Conservation (phyloP, 2,113 vertebrate species). For the Podarcis muralis region DNA sequence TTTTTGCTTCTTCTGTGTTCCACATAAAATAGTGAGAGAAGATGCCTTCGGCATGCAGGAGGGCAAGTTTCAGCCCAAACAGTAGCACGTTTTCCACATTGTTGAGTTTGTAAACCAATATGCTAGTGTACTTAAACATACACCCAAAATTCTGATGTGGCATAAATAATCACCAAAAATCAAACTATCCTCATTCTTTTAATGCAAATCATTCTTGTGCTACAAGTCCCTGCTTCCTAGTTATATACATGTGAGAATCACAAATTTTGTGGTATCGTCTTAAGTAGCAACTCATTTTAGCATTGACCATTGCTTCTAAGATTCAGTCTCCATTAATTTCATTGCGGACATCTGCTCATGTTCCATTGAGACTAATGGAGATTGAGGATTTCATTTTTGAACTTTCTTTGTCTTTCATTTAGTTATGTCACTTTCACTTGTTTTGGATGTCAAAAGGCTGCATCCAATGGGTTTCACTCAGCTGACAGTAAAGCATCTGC, state of each 20-base stretch:
- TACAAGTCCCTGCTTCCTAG: background rate
- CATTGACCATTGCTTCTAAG: background rate
- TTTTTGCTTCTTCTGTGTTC: background rate
- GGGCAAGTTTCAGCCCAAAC: background rate
- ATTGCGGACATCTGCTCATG: background rate
- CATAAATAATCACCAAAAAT: background rate
- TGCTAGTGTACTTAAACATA: background rate
- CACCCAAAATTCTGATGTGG: background rate
- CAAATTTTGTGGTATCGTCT: background rate
- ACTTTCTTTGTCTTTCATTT: background rate
- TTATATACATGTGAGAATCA: background rate
- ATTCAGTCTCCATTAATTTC: background rate
- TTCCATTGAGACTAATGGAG: background rate
- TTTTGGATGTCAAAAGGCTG: background rate
- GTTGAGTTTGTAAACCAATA: background rate
- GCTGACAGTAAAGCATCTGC: too few relatives aligned
- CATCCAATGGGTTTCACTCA: too few relatives aligned
- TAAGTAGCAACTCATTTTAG: background rate
- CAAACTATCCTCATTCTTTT: background rate
- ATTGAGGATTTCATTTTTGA: background rate
- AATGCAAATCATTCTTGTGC: background rate
- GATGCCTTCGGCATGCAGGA: background rate
- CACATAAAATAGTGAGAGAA: background rate
- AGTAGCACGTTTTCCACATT: background rate
- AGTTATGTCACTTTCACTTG: background rate